phyloP scores from a whole-genome alignment of 2,113 vertebrate species.

The Malurus cyaneus region DNA sequence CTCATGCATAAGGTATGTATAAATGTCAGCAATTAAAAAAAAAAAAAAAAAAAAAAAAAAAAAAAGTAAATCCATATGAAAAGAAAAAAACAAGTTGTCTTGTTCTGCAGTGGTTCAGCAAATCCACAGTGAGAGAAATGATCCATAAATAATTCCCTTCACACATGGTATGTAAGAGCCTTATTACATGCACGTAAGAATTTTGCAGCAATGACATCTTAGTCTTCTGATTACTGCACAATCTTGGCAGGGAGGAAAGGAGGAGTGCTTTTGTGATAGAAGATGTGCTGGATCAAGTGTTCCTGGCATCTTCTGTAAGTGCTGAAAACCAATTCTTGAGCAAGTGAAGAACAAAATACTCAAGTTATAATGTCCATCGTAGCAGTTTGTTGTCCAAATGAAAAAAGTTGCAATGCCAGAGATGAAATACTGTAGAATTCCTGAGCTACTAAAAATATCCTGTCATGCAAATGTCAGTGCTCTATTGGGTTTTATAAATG shows the following conservation, averaged over 20 bases:
- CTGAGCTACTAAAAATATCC: background rate
- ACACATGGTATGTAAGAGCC: rapidly evolving
- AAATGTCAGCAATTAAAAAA: background rate
- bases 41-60: too few relatives aligned
- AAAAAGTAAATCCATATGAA: background rate
- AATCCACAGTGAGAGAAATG: background rate
- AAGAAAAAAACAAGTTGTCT: too few relatives aligned
- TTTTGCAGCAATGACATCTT: background rate
- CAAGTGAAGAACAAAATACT: background rate
- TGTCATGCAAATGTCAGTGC: background rate
- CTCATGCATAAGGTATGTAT: background rate
- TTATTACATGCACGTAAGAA: background rate
- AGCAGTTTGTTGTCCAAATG: background rate
- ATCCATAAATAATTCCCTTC: background rate
- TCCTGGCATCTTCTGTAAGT: background rate
- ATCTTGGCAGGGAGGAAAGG: background rate
- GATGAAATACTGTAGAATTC: background rate
- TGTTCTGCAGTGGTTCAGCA: background rate
- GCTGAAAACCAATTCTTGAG: background rate
- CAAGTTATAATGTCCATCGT: background rate
- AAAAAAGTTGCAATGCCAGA: background rate
- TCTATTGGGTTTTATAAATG: background rate
- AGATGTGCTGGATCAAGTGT: background rate
- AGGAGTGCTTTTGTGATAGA: background rate
- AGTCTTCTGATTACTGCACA: background rate